These are phyloP conservation scores for Rhinolophus sinicus DNA, from an alignment of 2,113 vertebrate genomes.

Conservation along the genomic window DNA sequence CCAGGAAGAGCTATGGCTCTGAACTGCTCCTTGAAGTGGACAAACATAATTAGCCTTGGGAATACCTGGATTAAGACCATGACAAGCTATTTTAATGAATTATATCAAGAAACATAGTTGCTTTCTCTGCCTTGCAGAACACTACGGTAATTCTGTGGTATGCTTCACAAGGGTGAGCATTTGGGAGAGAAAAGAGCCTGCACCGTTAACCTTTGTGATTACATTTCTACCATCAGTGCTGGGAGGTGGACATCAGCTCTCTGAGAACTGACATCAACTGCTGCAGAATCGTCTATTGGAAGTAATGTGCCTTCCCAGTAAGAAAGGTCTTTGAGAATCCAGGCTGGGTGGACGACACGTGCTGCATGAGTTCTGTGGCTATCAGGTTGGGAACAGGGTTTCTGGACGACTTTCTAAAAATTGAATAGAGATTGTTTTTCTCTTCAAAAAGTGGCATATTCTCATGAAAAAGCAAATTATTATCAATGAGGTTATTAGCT, in stretches of 20 bases:
- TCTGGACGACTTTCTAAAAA: conserved; percentile 5
- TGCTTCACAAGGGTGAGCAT: background rate
- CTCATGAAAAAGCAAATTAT: conserved; percentile 15
- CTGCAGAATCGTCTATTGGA: background rate
- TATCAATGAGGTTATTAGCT: conserved; percentile 39
- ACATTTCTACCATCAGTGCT: background rate
- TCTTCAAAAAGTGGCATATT: background rate
- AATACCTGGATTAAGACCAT: conserved; percentile 46
- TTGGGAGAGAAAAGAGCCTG: background rate
- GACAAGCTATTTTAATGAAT: conserved; percentile 69
- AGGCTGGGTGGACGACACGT: background rate
- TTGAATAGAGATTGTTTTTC: background rate
- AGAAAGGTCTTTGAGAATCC: background rate
- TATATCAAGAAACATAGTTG: conserved; percentile 51
- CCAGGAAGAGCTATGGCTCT: background rate
- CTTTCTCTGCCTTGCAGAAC: conserved; percentile 32
- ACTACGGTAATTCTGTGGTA: background rate
- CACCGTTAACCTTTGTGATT: background rate
- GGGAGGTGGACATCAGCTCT: background rate
- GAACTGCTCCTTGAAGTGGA: conserved; percentile 22
- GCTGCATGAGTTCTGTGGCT: background rate
- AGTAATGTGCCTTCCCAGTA: background rate
- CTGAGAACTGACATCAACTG: background rate
- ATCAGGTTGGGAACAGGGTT: background rate
- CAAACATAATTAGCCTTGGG: conserved; percentile 55